Evolutionary conservation across 2,888 invertebrate genomes (phyloP), one percentile per base, ranked within the genome.

Genomic region (Drosophila multiciliata): DNA sequence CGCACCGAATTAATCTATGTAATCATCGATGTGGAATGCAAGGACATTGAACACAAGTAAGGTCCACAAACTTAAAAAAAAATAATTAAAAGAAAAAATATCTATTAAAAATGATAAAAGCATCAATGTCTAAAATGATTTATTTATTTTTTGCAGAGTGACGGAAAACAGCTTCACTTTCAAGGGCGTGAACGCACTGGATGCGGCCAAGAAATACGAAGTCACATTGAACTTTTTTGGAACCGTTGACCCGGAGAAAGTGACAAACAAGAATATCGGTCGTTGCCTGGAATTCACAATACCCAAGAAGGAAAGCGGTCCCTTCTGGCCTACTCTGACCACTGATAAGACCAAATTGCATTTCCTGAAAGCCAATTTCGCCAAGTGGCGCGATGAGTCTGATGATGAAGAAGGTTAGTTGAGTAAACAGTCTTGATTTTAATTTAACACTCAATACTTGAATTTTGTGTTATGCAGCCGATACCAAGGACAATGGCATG

Each of bases 331-430:
- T 62, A 94, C 96, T 80, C 94, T 99, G 84, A 96, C 97, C 66
- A 97, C 96, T 92, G 97, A 97, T 88, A 96, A 96, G 90, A 96
- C 96, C 93, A 99, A 99, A 94, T 96, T 96, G 87, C 98, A 98
- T 93, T 99, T 98, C 96, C 94, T 99, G 87, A 99, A 99, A 94
- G 96, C 98, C 88, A 99, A 99, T 92, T 99, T 99, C 93, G 97
- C 98, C 92, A 98, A 98, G 94, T 99, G 99, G 99, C 96, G 96
- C 94, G 99, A 99, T 94, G 99, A 99, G 93, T 99, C 99, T 74
- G 97, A 97, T 63, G 97, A 96, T 12, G 97, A 97, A 83, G 98
- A 97, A 82, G 95, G 92, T 91, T 73, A 78, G 66, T 38, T 40
- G 32, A 2, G 49, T 0, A 33, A 6, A 15, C 3, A n/a, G n/a